A percentile compares a stretch with the other conserved stretches of the same genome.
Evolutionary conservation across 1,140 invertebrate genomes (phyloP).

Genomic region (Pinna nobilis): DNA sequence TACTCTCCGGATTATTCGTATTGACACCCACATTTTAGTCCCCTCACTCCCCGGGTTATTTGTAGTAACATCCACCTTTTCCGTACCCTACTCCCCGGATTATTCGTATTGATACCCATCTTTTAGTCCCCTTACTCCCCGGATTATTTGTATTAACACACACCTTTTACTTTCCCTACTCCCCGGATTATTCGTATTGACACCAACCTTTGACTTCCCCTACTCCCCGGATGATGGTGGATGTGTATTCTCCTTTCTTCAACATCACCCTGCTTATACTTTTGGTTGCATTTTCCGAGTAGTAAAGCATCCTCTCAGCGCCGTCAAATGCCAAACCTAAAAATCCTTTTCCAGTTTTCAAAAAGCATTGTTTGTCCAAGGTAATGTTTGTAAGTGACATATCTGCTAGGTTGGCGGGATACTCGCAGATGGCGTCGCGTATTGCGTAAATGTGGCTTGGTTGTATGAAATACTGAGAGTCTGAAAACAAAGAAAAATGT

Average conservation of each 20-base stretch:
- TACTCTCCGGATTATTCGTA: too few species aligned
- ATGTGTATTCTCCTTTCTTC: conserved; percentile 45
- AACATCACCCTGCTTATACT: conserved; percentile 55
- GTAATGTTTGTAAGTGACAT: conserved; percentile 60
- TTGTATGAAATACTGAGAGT: conserved; percentile 39
- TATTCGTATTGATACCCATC: too few species aligned
- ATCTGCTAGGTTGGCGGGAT: conserved; percentile 61
- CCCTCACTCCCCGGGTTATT: too few species aligned
- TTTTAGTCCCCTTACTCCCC: too few species aligned
- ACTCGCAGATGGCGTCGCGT: conserved; percentile 59
- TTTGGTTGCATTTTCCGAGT: conserved; percentile 56
- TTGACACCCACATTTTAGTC: too few species aligned
- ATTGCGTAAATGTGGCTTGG: conserved; percentile 63
- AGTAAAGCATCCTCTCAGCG: conserved; percentile 51
- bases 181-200: too few species aligned
- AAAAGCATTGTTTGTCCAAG: conserved; percentile 60
- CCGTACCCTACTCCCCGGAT: too few species aligned
- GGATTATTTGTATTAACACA: too few species aligned
- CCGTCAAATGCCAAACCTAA: conserved; percentile 56
- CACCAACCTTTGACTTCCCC: conserved; percentile 60
- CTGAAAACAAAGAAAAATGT: conserved; percentile 32
- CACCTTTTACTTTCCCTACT: too few species aligned
- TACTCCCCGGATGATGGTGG: conserved; percentile 51
- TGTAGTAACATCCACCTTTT: too few species aligned
- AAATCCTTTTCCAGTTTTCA: conserved; percentile 50